These are phyloP conservation scores for Macrobrachium nipponense DNA, from an alignment of 1,140 invertebrate genomes.

Conservation along the genomic window DNA sequence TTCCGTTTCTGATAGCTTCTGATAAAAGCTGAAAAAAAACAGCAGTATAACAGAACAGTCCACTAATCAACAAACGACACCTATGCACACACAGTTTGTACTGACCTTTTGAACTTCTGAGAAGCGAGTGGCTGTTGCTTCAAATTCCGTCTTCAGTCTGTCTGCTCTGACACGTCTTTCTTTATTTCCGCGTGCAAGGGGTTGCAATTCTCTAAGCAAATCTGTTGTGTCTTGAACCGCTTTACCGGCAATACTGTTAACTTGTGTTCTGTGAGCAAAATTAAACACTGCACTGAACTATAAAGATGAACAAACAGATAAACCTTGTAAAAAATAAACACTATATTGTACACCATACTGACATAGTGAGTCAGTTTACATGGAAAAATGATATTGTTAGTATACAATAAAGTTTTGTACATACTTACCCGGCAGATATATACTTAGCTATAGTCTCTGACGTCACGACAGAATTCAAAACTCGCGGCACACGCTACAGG, in stretches of 20 bases:
- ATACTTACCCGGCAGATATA: too few species aligned
- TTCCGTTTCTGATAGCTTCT: too few species aligned
- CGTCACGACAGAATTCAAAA: too few species aligned
- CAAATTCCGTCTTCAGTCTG: constrained; percentile 49
- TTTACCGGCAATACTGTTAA: constrained; percentile 48
- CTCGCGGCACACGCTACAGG: too few species aligned
- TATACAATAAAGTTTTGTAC: too few species aligned
- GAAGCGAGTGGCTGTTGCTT: constrained; percentile 53
- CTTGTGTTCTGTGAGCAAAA: constrained; percentile 23
- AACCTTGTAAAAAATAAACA: neutral
- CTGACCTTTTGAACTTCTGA: constrained; percentile 51
- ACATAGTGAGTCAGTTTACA: too few species aligned
- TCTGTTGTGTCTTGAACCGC: constrained; percentile 36
- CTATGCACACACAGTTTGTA: too few species aligned
- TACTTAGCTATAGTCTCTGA: too few species aligned
- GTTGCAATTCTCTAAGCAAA: constrained; percentile 38
- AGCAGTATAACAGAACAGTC: neutral
- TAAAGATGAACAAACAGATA: neutral
- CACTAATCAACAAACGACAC: neutral
- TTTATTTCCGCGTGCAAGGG: constrained; percentile 43
- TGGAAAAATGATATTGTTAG: too few species aligned
- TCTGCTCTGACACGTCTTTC: constrained; percentile 45
- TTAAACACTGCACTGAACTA: neutral
- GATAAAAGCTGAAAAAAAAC: neutral
- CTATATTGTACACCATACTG: neutral